These are phyloP conservation scores for Scrobipalpa atriplicella DNA, from an alignment of 2,888 invertebrate genomes.

Conservation along the genomic window DNA sequence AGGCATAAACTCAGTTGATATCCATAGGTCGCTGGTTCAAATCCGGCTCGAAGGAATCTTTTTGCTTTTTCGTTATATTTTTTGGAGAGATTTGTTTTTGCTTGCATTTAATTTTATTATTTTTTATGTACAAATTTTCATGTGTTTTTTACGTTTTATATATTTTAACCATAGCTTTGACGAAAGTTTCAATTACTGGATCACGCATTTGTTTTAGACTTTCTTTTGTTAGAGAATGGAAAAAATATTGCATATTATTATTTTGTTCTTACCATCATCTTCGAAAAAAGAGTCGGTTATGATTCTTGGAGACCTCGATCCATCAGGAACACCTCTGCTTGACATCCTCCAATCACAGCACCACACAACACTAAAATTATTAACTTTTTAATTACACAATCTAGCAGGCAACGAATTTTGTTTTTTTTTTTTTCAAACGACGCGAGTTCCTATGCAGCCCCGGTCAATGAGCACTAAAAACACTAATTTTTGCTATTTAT, in stretches of 20 bases:
- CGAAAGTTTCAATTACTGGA: no score
- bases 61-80: constrained; percentile 37
- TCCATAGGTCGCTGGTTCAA: constrained; percentile 86
- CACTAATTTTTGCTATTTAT: background rate
- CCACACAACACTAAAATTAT: constrained; percentile 3
- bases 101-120: background rate
- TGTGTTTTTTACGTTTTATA: no score
- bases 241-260: no score
- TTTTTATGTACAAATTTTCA: no score
- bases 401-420: background rate
- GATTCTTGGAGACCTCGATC: constrained; percentile 69
- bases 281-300: constrained; percentile 76
- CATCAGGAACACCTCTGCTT: constrained; percentile 73
- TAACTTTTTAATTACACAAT: constrained; percentile 4
- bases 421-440: background rate
- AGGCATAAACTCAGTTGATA: constrained; percentile 46
- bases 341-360: constrained; percentile 58
- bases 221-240: no score
- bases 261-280: constrained; percentile 62
- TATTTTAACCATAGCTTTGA: no score
- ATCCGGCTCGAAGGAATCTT: constrained; percentile 82
- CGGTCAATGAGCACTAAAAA: background rate
- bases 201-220: no score
- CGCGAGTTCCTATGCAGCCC: constrained; percentile 10
- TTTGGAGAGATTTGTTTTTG: constrained; percentile 16